Percentiles rank a stretch among this genome's conserved stretches.
Evolutionary conservation across 2,888 invertebrate genomes (phyloP).

Genomic region (Catonia carolina): DNA sequence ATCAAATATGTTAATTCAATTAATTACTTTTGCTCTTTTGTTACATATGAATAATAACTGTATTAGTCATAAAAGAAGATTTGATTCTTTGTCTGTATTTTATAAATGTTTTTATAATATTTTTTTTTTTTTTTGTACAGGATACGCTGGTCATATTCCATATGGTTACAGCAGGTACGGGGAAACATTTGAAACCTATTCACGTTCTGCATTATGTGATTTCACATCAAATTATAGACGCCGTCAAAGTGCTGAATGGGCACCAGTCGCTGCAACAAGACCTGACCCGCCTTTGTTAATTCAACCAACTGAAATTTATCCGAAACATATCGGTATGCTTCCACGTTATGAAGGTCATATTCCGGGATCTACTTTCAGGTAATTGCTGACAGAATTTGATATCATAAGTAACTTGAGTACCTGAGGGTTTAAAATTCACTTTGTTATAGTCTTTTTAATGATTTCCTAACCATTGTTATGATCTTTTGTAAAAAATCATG

Average conservation of each 20-base stretch:
- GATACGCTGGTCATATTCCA: constrained; percentile 51
- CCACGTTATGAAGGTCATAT: constrained; percentile 74
- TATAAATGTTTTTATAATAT: constrained; percentile 2
- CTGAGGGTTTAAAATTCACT: too few relatives aligned
- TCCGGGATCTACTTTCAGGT: constrained; percentile 66
- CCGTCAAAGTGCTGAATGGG: constrained; percentile 67
- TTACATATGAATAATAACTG: too few relatives aligned
- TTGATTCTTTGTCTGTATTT: too few relatives aligned
- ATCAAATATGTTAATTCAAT: too few relatives aligned
- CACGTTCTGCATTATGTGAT: constrained; percentile 64
- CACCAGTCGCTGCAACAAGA: constrained; percentile 55
- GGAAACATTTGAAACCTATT: constrained; percentile 53
- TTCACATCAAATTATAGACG: constrained; percentile 68
- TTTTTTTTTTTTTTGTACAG: constrained; percentile 46
- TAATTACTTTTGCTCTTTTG: too few relatives aligned
- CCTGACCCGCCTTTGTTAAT: constrained; percentile 49
- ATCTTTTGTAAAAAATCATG: too few relatives aligned
- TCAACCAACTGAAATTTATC: constrained; percentile 58
- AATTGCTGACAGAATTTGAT: constrained; percentile 30
- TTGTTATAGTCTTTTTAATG: too few relatives aligned
- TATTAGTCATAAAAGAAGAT: too few relatives aligned
- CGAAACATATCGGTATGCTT: constrained; percentile 63
- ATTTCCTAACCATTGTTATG: too few relatives aligned
- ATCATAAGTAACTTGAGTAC: too few relatives aligned
- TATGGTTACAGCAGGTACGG: constrained; percentile 59